These are phyloP conservation scores for Lysandra bellargus DNA, from an alignment of 2,888 invertebrate genomes.

Conservation along the genomic window DNA sequence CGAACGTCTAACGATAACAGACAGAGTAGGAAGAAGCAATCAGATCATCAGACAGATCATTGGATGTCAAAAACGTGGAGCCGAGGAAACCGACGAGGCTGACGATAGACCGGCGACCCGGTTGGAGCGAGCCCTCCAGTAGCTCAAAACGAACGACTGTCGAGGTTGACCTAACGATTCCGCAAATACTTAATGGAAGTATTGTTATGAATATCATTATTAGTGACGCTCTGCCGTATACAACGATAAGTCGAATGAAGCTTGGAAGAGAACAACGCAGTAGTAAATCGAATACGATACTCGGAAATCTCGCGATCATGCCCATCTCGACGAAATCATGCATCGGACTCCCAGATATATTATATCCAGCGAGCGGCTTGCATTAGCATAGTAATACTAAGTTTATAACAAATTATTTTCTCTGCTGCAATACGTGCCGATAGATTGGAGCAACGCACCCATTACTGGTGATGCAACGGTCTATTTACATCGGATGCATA, in stretches of 20 bases:
- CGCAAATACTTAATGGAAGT: background rate
- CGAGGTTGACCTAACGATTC: background rate
- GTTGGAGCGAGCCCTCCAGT: conserved; percentile 43
- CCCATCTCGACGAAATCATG: background rate
- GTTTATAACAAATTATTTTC: background rate
- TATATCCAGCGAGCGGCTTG: background rate
- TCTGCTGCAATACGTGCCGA: background rate
- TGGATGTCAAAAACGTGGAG: conserved; percentile 38
- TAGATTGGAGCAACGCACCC: conserved; percentile 3
- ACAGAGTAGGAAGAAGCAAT: conserved; percentile 33
- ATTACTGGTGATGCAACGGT: conserved; percentile 9
- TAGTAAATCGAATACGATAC: background rate
- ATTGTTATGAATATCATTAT: background rate
- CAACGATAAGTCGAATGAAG: background rate
- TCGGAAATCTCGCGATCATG: background rate
- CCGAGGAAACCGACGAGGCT: conserved; percentile 43
- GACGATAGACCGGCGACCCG: conserved; percentile 55
- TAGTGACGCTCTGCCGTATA: background rate
- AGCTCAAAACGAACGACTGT: background rate
- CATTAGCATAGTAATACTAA: background rate
- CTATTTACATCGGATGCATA: conserved; percentile 20
- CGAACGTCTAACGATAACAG: background rate
- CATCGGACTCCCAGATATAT: background rate
- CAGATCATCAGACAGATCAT: conserved; percentile 32
- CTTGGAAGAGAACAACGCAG: background rate